Evolutionary conservation across 2,113 vertebrate species (phyloP).

Genomic region (Phylloscopus trochilus): DNA sequence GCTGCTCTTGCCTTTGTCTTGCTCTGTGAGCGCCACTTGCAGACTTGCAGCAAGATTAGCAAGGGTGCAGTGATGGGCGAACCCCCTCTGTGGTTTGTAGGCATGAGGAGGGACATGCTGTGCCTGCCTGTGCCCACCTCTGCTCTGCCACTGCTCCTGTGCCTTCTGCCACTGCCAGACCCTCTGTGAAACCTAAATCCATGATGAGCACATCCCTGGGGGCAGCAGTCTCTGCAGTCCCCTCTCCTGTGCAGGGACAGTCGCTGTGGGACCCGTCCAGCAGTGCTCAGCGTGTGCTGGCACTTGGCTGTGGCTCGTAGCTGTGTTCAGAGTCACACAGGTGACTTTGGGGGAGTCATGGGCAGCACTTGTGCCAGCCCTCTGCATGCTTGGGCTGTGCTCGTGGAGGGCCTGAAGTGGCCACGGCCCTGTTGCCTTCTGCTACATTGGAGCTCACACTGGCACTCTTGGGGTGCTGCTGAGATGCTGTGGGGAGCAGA

Average conservation of each 20-base stretch:
- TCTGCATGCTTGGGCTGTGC: background rate
- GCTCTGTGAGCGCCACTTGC: background rate
- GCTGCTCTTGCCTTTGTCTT: background rate
- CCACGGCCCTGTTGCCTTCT: background rate
- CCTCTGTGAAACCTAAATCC: rapidly evolving
- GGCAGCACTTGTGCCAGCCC: background rate
- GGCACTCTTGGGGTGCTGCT: background rate
- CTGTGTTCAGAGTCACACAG: background rate
- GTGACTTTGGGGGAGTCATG: background rate
- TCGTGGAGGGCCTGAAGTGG: background rate
- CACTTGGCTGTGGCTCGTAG: rapidly evolving
- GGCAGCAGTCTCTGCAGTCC: background rate
- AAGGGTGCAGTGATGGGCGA: background rate
- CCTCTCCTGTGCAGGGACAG: background rate
- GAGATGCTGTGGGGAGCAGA: background rate
- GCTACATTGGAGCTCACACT: background rate
- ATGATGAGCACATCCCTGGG: background rate
- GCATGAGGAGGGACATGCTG: background rate
- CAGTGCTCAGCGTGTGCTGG: rapidly evolving
- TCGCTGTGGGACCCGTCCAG: background rate
- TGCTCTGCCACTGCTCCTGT: background rate
- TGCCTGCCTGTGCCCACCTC: background rate
- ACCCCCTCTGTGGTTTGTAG: background rate
- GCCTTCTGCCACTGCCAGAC: background rate
- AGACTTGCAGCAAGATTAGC: background rate